Base-by-base conservation (phyloP, 2,113 vertebrate species). In the Marcusenius ussheri region DNA sequence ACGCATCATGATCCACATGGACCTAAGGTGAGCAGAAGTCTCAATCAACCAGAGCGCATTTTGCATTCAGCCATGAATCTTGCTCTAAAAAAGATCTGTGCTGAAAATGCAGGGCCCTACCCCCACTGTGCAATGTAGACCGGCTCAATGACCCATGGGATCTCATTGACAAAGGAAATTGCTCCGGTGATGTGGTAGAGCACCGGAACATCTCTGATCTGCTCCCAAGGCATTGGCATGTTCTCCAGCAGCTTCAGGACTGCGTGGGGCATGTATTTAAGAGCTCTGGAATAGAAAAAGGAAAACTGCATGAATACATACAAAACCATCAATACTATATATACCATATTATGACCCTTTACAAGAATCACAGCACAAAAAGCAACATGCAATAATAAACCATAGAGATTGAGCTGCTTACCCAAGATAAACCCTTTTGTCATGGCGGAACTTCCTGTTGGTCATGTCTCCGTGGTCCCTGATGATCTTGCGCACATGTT, bases 1-100 rank as follows among this genome's bases (percentile, higher is more conserved):
- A 89, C 98, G 97, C 98, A 99, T 99, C 98, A 99, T 99, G 92
- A 99, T 99, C 98, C 98, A 99, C 98, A 99, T 99, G 0, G 98
- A 97, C 58, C 98, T 99, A 90, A 21, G 11, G 87, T 56, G 21
- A 21, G 0, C 0, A 35, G 49, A 5, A 42, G 35, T 80, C 31
- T 4, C 0, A 4, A 66, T 1, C 3, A 7, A 0, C 21, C 0
- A 17, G 0, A 0, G 5, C 1, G 5, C 31, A 13, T 27, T 13
- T 70, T 31, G 62, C 11, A 1, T 70, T 70, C 62, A 31, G 62
- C n/a, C 10, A 31, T 70, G n/a, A 49, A 85, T 15, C 46, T 13
- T 6, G 45, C 1, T 5, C 83, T 9, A 56, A 31, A 24, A 21
- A 88, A 53, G 10, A 8, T 1, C 86, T 19, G 15, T 56, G 6